A percentile compares a stretch with the other conserved stretches of the same genome.
Evolutionary conservation across 2,888 invertebrate species (phyloP).

Genomic region (Calameuta pallipes): DNA sequence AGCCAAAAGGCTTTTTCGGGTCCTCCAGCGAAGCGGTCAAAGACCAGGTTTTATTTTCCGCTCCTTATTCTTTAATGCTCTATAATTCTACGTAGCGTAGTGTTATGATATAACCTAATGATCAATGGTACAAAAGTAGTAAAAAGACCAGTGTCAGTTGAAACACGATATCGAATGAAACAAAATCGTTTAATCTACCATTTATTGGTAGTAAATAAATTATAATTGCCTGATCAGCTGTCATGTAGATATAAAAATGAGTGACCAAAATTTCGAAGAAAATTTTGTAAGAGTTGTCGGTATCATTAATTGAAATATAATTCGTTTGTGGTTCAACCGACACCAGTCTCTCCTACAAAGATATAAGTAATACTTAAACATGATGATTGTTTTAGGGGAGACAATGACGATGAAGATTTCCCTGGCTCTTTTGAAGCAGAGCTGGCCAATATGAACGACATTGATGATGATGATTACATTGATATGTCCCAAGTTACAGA

Average conservation of each 20-base stretch:
- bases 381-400: constrained; percentile 25
- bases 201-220: no score
- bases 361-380: constrained; percentile 10
- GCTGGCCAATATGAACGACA: constrained; percentile 75
- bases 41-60: neutral
- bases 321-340: no score
- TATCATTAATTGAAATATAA: no score
- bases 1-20: neutral
- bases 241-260: no score
- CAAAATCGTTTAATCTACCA: no score
- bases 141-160: no score
- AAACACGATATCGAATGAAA: no score
- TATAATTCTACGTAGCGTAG: neutral
- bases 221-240: no score
- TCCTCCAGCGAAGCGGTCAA: neutral
- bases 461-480: constrained; percentile 69
- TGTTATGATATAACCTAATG: neutral
- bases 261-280: no score
- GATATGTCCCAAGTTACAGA: constrained; percentile 68
- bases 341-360: neutral
- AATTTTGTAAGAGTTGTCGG: no score
- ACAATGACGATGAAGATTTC: constrained; percentile 73
- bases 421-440: constrained; percentile 77
- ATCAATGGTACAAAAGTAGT: neutral
- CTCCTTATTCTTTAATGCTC: neutral